Base-by-base conservation (phyloP, 2,888 invertebrate genomes). In the Galerucella pusilla region DNA sequence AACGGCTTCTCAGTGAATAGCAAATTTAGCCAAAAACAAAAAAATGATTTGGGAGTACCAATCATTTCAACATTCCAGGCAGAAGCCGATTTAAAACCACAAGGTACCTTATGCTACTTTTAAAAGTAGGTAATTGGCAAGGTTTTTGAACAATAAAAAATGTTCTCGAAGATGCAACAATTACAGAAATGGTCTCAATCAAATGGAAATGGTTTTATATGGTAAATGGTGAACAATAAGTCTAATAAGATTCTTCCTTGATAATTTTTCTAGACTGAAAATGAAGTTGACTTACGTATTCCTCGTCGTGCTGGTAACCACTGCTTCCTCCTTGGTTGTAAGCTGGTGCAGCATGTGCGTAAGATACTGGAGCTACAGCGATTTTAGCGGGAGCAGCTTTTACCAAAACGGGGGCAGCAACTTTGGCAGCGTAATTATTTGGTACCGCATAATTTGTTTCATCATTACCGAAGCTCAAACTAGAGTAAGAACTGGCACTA, bases 231-330 rank as follows among this genome's bases (percentile, higher is more conserved):
- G 1, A 42, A 42, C 9, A 9, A 35, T 35, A 35, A 35, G 20
- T 20, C 35, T 6, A 35, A 6, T 35, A 35, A 6, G 5, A 42
- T 42, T 42, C 2, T 9, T 42, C 7, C 6, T 7, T 9, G 35
- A 25, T 59, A 25, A 59, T 25, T 25, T 59, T 42, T 6, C 7
- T 25, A 59, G 25, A 12, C 10, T 28, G 11, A 28, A 14, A 59
- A 9, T 11, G 5, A 3, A n/a, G 20, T 14, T 3, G n/a, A 77
- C 79, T 79, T 69, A 79, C 79, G 60, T 77, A 75, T 73, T 79
- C 75, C 68, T 79, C 79, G 68, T 77, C 77, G 49, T 80, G 79
- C 49, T 79, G 80, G 66, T 77, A 74, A 16, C 11, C 16, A 16
- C 11, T 35, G 35, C 42, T 20, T 20, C 20, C 9, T n/a, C 64